phyloP scores from a whole-genome alignment of 2,888 invertebrate species.

The Mythimna albipuncta region DNA sequence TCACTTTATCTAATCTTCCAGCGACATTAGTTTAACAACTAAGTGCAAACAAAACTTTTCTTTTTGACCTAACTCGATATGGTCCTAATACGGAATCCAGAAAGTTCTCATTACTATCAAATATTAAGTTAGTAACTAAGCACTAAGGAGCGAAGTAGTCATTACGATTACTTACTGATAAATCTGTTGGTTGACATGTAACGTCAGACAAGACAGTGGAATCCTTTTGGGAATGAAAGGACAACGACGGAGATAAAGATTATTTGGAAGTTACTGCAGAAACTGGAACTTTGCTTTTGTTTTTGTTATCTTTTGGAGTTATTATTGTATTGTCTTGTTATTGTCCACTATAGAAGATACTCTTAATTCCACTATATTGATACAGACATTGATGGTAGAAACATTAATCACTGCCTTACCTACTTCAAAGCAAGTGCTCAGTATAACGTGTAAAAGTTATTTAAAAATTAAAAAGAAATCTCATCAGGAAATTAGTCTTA shows the following conservation, averaged over 20 bases:
- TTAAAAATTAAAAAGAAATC: neutral
- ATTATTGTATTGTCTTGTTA: neutral
- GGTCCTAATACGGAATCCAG: constrained; percentile 8
- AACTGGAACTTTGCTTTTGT: neutral
- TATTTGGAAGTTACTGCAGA: constrained; percentile 6
- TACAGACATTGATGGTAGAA: neutral
- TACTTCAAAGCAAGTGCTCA: neutral
- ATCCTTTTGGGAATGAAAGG: constrained; percentile 9
- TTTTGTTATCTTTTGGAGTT: neutral
- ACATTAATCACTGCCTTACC: neutral
- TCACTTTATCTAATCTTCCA: constrained; percentile 11
- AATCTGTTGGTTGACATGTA: constrained; percentile 27
- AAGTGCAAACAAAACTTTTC: constrained; percentile 37
- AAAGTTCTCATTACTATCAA: constrained; percentile 22
- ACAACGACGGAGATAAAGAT: neutral
- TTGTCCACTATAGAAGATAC: neutral
- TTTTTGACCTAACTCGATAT: constrained; percentile 25
- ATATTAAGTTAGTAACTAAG: constrained; percentile 37
- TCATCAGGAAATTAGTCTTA: neutral
- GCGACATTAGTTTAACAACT: constrained; percentile 16
- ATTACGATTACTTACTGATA: constrained; percentile 12
- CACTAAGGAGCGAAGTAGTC: constrained; percentile 25
- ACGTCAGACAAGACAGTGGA: constrained; percentile 9
- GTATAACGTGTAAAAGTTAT: neutral
- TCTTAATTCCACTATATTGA: neutral